phyloP scores from a whole-genome alignment of 2,888 invertebrate genomes.

The Ophion ellenae region DNA sequence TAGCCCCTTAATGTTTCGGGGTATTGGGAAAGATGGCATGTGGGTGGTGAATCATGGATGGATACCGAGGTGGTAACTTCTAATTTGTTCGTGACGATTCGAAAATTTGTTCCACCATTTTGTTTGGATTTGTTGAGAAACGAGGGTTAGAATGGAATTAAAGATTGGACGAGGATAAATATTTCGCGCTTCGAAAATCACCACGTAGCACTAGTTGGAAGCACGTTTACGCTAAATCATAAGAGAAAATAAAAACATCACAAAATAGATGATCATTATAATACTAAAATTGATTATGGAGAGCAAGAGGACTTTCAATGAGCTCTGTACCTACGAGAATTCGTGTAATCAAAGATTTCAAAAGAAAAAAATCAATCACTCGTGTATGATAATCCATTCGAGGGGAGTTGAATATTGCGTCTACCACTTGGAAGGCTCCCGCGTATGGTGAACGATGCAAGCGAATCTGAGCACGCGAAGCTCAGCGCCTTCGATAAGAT shows the following conservation, averaged over 20 bases:
- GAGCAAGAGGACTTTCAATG: not conserved
- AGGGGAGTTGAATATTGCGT: slow-evolving; percentile 14
- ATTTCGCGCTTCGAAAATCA: too few species aligned
- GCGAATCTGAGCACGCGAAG: slow-evolving; percentile 25
- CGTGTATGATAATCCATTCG: not conserved
- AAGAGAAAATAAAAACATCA: too few species aligned
- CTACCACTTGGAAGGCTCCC: slow-evolving; percentile 2
- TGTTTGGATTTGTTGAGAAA: too few species aligned
- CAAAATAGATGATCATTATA: too few species aligned
- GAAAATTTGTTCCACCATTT: too few species aligned
- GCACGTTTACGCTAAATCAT: too few species aligned
- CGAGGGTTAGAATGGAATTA: too few species aligned
- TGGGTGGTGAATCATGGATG: too few species aligned
- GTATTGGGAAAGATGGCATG: not conserved
- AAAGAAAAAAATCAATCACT: slow-evolving; percentile 15
- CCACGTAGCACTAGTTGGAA: too few species aligned
- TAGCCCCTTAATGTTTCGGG: not conserved
- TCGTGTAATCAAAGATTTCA: not conserved
- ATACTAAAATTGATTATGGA: not conserved
- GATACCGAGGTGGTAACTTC: too few species aligned
- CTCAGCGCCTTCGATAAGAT: slow-evolving; percentile 19
- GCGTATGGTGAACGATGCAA: slow-evolving; percentile 10
- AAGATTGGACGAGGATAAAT: too few species aligned
- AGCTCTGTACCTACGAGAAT: not conserved
- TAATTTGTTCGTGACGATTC: too few species aligned